Conservation (phyloP, 2,113 vertebrate species). For the Apteryx owenii region DNA sequence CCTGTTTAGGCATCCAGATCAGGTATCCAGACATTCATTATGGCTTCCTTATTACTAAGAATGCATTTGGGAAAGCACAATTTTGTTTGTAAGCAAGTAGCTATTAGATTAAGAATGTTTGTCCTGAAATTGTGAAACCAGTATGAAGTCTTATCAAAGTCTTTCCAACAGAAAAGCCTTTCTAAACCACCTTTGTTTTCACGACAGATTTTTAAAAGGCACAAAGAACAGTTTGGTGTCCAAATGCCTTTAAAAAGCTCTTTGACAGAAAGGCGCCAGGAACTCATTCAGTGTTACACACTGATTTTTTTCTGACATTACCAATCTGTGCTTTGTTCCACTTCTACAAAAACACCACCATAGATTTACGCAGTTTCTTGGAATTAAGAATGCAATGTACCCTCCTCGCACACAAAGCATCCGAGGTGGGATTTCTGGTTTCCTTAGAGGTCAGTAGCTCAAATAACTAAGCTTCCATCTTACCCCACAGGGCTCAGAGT, state of each 20-base stretch:
- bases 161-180: not conserved
- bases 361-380: not conserved
- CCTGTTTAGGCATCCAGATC: not conserved
- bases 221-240: not conserved
- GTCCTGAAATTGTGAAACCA: not conserved
- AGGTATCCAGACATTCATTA: not conserved
- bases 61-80: not conserved
- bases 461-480: not conserved
- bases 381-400: not conserved
- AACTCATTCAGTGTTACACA: not conserved
- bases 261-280: not conserved
- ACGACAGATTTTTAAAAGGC: not conserved
- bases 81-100: not conserved
- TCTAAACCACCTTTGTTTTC: conserved; percentile 1
- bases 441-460: not conserved
- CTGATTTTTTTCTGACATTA: not conserved
- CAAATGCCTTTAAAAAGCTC: conserved; percentile 1
- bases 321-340: not conserved
- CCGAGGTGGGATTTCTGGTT: not conserved
- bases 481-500: not conserved
- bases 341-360: not conserved
- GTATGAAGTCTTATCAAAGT: not conserved
- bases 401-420: not conserved
- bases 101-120: not conserved
- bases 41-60: not conserved